These are phyloP conservation scores for Pterocles orientalis DNA, from an alignment of 2,113 vertebrate genomes.

Conservation along the genomic window DNA sequence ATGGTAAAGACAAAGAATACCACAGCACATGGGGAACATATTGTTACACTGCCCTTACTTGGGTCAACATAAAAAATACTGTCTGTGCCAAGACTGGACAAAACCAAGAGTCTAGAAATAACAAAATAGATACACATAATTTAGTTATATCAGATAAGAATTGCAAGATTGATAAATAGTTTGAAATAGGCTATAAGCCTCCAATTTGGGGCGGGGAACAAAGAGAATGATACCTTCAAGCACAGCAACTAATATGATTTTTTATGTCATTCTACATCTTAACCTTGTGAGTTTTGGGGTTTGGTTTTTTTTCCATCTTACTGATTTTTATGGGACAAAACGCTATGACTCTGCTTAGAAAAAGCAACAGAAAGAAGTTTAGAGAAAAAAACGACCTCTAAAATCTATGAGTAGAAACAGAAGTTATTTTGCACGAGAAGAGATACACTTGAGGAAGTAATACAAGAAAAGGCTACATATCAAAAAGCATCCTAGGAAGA, in stretches of 20 bases:
- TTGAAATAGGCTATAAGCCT: background rate
- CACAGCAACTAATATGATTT: background rate
- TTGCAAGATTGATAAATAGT: background rate
- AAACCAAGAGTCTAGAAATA: background rate
- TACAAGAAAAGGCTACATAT: background rate
- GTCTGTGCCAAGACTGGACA: background rate
- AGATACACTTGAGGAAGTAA: background rate
- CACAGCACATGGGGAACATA: accelerated
- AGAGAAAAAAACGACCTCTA: background rate
- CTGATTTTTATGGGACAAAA: background rate
- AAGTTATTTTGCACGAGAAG: background rate
- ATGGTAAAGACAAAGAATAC: background rate
- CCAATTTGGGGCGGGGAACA: background rate
- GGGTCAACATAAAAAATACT: background rate
- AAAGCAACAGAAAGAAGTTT: background rate
- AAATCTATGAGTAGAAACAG: background rate
- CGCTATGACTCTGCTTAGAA: background rate
- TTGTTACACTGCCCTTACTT: background rate
- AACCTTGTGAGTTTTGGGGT: background rate
- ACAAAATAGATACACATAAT: background rate
- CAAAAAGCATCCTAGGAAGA: background rate
- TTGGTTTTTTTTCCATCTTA: background rate
- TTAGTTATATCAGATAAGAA: background rate
- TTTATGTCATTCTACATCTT: background rate
- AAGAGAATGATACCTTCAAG: background rate